A percentile compares a stretch with the other conserved stretches of the same genome.
Conservation (phyloP, 2,888 invertebrate species). For the Lathronympha strigana region DNA sequence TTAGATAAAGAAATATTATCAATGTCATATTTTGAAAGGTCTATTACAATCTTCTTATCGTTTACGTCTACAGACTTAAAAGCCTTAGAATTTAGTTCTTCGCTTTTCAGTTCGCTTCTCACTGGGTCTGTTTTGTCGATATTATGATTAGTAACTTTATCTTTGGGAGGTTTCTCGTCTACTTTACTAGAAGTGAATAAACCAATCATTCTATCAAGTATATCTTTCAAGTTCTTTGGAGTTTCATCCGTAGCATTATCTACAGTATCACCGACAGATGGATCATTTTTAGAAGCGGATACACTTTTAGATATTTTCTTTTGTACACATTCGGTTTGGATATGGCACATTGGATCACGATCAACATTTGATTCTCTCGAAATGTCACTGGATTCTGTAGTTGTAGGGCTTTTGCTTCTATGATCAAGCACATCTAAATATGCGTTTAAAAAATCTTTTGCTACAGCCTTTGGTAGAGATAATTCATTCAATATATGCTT, state of each 20-base stretch:
- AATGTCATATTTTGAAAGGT: constrained; percentile 65
- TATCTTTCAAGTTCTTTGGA: constrained; percentile 62
- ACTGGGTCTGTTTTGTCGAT: constrained; percentile 5
- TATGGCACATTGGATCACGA: constrained; percentile 53
- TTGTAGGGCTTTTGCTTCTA: constrained; percentile 51
- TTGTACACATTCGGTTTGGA: constrained; percentile 60
- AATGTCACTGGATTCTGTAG: constrained; percentile 54
- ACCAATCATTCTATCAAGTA: constrained; percentile 66
- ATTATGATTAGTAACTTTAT: neutral
- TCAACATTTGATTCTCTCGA: constrained; percentile 44
- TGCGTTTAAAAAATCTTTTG: constrained; percentile 65
- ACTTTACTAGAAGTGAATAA: constrained; percentile 58
- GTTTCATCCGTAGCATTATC: constrained; percentile 54
- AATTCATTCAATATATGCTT: constrained; percentile 67
- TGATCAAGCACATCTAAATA: constrained; percentile 65
- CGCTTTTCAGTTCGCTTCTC: neutral
- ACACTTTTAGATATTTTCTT: constrained; percentile 63
- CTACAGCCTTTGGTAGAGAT: constrained; percentile 60
- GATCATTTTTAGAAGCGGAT: constrained; percentile 48
- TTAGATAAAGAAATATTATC: constrained; percentile 62
- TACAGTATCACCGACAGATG: constrained; percentile 29
- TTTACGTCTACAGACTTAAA: constrained; percentile 52
- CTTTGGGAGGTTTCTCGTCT: constrained; percentile 44
- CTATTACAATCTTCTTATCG: constrained; percentile 61
- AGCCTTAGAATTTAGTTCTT: constrained; percentile 43